These are phyloP conservation scores for Taurulus bubalis DNA, from an alignment of 2,113 vertebrate species.

Conservation along the genomic window DNA sequence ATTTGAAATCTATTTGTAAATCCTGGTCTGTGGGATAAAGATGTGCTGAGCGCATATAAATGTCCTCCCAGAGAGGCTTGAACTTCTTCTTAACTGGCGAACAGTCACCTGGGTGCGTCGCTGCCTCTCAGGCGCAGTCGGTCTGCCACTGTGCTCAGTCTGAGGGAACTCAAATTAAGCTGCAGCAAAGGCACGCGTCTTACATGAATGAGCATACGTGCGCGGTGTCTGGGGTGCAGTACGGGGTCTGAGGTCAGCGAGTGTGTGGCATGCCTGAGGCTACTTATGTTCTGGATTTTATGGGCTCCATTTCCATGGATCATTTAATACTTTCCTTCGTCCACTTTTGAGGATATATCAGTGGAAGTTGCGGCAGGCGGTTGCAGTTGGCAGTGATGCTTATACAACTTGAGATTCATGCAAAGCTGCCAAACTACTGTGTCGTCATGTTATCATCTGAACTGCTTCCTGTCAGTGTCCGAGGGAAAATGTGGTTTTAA, in stretches of 20 bases:
- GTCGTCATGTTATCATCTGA: conserved; percentile 18
- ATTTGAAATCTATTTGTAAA: conserved; percentile 91
- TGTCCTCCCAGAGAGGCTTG: conserved; percentile 48
- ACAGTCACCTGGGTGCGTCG: conserved; percentile 69
- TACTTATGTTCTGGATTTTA: conserved; percentile 71
- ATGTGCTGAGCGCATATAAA: conserved; percentile 78
- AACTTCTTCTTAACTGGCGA: conserved; percentile 50
- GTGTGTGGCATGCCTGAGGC: conserved; percentile 61
- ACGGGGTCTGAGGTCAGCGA: conserved; percentile 53
- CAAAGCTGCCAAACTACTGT: conserved; percentile 47
- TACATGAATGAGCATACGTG: conserved; percentile 66
- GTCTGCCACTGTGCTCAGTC: conserved; percentile 54
- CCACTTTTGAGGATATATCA: conserved; percentile 56
- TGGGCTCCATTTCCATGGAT: conserved; percentile 68
- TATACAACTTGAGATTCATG: conserved; percentile 38
- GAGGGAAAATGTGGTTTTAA: conserved; percentile 37
- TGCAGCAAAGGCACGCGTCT: conserved; percentile 58
- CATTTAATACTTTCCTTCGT: conserved; percentile 69
- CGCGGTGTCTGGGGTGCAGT: conserved; percentile 48
- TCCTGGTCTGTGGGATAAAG: conserved; percentile 84
- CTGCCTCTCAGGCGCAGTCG: conserved; percentile 30
- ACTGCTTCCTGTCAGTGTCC: conserved; percentile 5
- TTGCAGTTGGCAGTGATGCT: conserved; percentile 51
- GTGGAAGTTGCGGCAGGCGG: conserved; percentile 23
- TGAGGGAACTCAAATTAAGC: conserved; percentile 68